Evolutionary conservation across 2,113 vertebrate genomes (phyloP).

Genomic region (Telmatochromis brichardi): DNA sequence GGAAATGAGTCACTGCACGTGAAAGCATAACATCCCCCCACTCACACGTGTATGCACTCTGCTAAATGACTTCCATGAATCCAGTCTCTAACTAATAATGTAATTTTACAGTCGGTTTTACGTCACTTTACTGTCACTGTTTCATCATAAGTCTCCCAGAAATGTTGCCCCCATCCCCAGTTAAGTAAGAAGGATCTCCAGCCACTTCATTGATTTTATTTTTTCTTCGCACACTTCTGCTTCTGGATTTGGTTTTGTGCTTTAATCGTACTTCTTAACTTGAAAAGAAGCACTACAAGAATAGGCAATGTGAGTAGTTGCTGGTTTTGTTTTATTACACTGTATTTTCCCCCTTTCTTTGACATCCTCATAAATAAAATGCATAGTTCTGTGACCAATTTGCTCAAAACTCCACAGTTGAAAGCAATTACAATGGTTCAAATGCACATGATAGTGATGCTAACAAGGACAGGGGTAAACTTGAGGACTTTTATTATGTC

Average conservation of each 20-base stretch:
- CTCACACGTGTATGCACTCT: background rate
- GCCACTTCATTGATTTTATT: background rate
- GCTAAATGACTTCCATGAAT: background rate
- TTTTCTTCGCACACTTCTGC: background rate
- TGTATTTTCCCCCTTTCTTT: background rate
- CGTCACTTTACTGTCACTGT: background rate
- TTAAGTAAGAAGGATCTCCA: background rate
- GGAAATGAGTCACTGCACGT: background rate
- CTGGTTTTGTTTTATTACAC: background rate
- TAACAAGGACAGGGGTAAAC: background rate
- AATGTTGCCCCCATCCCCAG: background rate
- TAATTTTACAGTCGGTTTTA: background rate
- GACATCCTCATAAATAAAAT: background rate
- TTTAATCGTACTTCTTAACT: background rate
- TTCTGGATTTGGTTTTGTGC: background rate
- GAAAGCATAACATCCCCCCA: background rate
- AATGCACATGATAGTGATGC: background rate
- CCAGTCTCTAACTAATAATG: background rate
- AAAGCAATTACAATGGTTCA: background rate
- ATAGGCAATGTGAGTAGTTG: background rate
- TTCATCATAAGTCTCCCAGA: background rate
- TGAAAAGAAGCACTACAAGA: background rate
- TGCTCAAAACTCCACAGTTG: background rate
- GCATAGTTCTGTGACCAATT: background rate
- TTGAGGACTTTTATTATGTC: background rate